Evolutionary conservation across 2,797 vertebrate genomes (phyloP).

Genomic region (Enteromius unitaeniatus): DNA sequence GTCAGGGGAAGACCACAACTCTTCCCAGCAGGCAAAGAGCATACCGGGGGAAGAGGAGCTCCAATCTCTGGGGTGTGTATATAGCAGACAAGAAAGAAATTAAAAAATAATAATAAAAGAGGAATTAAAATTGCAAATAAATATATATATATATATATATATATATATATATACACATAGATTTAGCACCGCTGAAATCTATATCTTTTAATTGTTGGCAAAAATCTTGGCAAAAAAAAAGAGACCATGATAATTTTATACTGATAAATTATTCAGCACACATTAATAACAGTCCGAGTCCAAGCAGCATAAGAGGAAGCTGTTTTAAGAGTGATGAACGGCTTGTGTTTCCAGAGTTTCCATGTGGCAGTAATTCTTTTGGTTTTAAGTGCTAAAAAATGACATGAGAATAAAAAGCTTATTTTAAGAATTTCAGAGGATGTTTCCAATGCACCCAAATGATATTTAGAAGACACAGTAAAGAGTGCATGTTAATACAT

Average conservation of each 20-base stretch:
- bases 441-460: neutral
- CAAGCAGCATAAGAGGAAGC: constrained; percentile 71
- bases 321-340: constrained; percentile 81
- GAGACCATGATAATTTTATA: constrained; percentile 85
- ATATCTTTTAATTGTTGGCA: constrained; percentile 84
- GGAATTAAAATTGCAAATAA: constrained; percentile 66
- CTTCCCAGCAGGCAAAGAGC: constrained; percentile 60
- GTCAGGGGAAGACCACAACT: constrained; percentile 73
- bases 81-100: neutral
- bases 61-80: constrained; percentile 30
- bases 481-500: neutral
- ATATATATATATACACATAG: constrained; percentile 21
- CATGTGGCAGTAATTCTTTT: constrained; percentile 60
- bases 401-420: neutral
- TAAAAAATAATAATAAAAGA: constrained; percentile 61
- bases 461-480: neutral
- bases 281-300: constrained; percentile 82
- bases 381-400: constrained; percentile 27
- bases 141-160: too few species aligned
- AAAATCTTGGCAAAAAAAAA: constrained; percentile 73
- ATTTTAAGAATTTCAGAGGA: constrained; percentile 12
- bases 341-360: constrained; percentile 69
- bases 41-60: constrained; percentile 27
- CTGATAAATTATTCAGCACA: constrained; percentile 84
- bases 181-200: constrained; percentile 81